A percentile compares a stretch with the other conserved stretches of the same genome.
Conservation (phyloP, 2,888 invertebrate species). For the Epinotia ramella region DNA sequence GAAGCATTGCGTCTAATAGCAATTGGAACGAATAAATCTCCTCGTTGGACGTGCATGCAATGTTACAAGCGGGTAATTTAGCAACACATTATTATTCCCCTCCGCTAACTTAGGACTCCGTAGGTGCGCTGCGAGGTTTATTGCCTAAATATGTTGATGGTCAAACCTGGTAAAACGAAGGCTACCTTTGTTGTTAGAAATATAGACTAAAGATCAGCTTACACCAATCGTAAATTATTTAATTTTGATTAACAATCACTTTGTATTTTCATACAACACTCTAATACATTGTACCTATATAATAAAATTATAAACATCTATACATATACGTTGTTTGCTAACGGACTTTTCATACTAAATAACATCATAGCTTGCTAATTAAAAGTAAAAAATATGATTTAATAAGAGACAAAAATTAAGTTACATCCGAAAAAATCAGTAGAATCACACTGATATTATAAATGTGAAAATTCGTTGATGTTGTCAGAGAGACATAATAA, state of each 20-base stretch:
- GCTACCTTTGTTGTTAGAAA: neutral
- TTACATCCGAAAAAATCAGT: too few relatives aligned
- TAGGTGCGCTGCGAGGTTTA: conserved; percentile 40
- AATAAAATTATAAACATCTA: too few relatives aligned
- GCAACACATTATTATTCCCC: conserved; percentile 51
- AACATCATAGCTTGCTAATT: too few relatives aligned
- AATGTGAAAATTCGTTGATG: too few relatives aligned
- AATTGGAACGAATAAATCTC: conserved; percentile 45
- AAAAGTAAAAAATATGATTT: too few relatives aligned
- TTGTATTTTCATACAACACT: too few relatives aligned
- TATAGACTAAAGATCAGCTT: neutral
- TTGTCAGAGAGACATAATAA: too few relatives aligned
- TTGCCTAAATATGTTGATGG: conserved; percentile 40
- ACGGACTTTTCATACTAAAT: too few relatives aligned
- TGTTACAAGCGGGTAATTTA: conserved; percentile 48
- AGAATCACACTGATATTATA: too few relatives aligned
- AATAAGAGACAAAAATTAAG: too few relatives aligned
- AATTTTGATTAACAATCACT: neutral
- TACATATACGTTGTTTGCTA: too few relatives aligned
- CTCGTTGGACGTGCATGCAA: conserved; percentile 43
- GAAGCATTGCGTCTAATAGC: conserved; percentile 44
- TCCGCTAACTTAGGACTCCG: conserved; percentile 41
- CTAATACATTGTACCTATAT: too few relatives aligned
- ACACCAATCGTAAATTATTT: neutral
- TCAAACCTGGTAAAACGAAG: conserved; percentile 18